phyloP scores from a whole-genome alignment of 2,113 vertebrate genomes.

The Neogobius melanostomus region DNA sequence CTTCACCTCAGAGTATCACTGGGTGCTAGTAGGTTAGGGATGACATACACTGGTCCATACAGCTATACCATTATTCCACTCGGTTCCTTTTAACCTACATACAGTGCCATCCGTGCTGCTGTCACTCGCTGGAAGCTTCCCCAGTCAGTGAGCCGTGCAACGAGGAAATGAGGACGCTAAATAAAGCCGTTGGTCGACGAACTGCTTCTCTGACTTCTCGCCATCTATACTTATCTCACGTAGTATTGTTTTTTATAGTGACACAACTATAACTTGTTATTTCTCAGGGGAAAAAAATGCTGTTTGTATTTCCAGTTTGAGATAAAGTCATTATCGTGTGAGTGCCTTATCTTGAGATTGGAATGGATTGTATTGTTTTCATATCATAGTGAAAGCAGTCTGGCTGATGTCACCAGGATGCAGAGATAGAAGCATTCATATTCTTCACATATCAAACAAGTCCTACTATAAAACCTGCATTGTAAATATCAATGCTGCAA shows the following conservation, averaged over 20 bases:
- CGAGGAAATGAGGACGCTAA: slow-evolving; percentile 27
- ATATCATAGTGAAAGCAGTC: background rate
- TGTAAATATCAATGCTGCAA: too few species aligned
- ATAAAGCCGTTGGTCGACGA: slow-evolving; percentile 19
- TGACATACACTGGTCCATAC: slow-evolving; percentile 24
- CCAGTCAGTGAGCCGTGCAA: slow-evolving; percentile 12
- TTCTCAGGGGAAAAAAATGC: background rate
- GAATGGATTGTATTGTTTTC: background rate
- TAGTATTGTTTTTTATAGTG: background rate
- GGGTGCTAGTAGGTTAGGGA: slow-evolving; percentile 8
- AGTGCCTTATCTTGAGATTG: background rate
- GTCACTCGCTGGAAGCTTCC: slow-evolving; percentile 12
- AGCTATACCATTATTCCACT: slow-evolving; percentile 35
- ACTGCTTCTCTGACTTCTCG: background rate
- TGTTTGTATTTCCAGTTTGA: background rate
- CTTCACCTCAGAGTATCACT: slow-evolving; percentile 9
- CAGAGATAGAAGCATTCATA: too few species aligned
- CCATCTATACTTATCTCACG: background rate
- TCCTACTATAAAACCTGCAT: too few species aligned
- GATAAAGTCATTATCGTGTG: background rate
- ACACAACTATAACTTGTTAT: background rate
- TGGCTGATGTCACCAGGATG: too few species aligned
- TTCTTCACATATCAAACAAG: too few species aligned
- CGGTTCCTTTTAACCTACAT: slow-evolving; percentile 32
- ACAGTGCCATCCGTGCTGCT: background rate